These are phyloP conservation scores for Gastrophysa polygoni DNA, from an alignment of 2,888 invertebrate genomes.

Conservation along the genomic window DNA sequence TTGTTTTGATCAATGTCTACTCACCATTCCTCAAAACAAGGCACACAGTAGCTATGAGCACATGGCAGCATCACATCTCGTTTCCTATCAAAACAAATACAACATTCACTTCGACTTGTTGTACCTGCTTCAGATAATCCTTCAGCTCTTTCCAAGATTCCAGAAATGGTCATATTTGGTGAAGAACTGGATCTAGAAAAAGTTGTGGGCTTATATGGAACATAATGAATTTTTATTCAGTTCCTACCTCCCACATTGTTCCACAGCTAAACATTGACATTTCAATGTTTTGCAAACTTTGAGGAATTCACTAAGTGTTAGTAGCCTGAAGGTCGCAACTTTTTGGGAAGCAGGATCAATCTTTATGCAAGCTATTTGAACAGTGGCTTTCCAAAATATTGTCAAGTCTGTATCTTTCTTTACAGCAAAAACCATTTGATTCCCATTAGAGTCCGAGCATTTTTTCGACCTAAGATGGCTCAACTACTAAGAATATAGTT, in stretches of 20 bases:
- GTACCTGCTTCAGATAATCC: conserved; percentile 43
- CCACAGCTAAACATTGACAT: conserved; percentile 56
- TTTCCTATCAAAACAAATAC: conserved; percentile 74
- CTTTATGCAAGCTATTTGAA: conserved; percentile 69
- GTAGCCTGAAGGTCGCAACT: conserved; percentile 64
- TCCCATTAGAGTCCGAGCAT: conserved; percentile 66
- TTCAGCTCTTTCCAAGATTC: conserved; percentile 54
- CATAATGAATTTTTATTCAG: conserved; percentile 1
- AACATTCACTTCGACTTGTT: conserved; percentile 62
- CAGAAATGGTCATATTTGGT: conserved; percentile 52
- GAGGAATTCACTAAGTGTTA: conserved; percentile 69
- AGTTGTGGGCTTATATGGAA: too few species aligned
- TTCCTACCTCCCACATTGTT: conserved; percentile 48
- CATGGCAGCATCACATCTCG: conserved; percentile 73
- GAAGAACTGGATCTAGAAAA: conserved; percentile 22
- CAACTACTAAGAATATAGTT: neutral
- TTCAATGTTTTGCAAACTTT: conserved; percentile 65
- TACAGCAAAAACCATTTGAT: conserved; percentile 69
- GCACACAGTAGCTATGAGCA: conserved; percentile 72
- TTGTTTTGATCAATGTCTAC: too few species aligned
- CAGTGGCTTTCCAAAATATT: conserved; percentile 72
- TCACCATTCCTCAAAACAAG: conserved; percentile 76
- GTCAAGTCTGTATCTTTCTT: conserved; percentile 69
- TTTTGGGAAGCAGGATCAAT: conserved; percentile 61
- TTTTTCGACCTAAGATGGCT: conserved; percentile 61